Base-by-base conservation (phyloP, 2,888 invertebrate species). In the Cenopis cana region DNA sequence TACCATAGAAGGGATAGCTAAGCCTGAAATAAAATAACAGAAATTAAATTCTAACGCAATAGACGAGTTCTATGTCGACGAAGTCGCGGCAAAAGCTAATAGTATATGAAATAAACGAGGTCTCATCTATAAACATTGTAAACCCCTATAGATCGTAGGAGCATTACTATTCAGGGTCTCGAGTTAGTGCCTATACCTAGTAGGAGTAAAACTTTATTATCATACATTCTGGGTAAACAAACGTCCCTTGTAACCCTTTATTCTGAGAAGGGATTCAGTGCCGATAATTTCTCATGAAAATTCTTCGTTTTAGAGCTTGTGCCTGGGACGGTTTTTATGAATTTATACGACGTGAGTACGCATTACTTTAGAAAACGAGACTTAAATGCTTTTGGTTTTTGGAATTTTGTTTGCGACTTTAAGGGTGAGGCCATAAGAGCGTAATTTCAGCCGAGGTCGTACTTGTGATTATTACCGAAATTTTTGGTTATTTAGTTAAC, bases 81-180 rank as follows among this genome's bases (percentile, higher is more conserved):
- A n/a, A n/a, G n/a, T n/a, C n/a, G n/a, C n/a, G n/a, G n/a, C n/a
- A n/a, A n/a, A n/a, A n/a, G n/a, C n/a, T n/a, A n/a, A n/a, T n/a
- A n/a, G n/a, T n/a, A n/a, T n/a, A n/a, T n/a, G n/a, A n/a, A n/a
- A n/a, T n/a, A n/a, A n/a, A n/a, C n/a, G n/a, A n/a, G n/a, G 33
- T 62, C 33, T 62, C 18, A 62, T 24, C n/a, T n/a, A 38, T 0
- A 33, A 18, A 17, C 36, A 33, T 62, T 62, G 33, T 33, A 50
- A 17, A 61, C 33, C 18, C 33, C 8, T 18, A n/a, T 61, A 50
- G 12, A 50, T 61, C 18, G 17, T 33, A 49, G 11, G n/a, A 46
- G 9, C 46, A 49, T 61, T 61, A 61, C 17, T 61, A 49, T 61
- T 61, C 60, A 11, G 24, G 46, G 49, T 61, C 11, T 12, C 14